A percentile compares a stretch with the other conserved stretches of the same genome.
Evolutionary conservation across 2,888 invertebrate genomes (phyloP).

Genomic region (Mayetiola destructor): DNA sequence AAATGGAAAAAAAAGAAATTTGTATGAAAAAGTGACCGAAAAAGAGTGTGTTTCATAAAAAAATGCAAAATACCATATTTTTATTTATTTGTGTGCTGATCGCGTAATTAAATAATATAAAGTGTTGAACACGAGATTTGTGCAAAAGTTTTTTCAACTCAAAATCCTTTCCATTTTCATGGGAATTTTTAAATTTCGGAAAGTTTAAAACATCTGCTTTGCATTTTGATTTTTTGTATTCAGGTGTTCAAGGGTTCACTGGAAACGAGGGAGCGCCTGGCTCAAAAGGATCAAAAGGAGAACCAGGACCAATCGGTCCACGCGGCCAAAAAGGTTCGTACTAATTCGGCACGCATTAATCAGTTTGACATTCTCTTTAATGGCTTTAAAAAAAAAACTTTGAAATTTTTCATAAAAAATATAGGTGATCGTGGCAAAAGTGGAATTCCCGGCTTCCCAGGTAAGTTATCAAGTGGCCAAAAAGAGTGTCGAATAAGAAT

Average conservation of each 20-base stretch:
- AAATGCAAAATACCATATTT: too few relatives aligned
- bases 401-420: not conserved
- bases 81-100: too few relatives aligned
- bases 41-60: too few relatives aligned
- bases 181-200: too few relatives aligned
- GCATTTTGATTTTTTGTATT: too few relatives aligned
- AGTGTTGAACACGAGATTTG: too few relatives aligned
- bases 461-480: conserved; percentile 28
- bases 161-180: too few relatives aligned
- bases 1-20: too few relatives aligned
- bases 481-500: not conserved
- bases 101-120: too few relatives aligned
- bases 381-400: not conserved
- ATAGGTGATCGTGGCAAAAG: conserved; percentile 61
- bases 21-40: too few relatives aligned
- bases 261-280: conserved; percentile 77
- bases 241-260: conserved; percentile 41
- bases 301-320: conserved; percentile 65
- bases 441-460: conserved; percentile 78
- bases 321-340: conserved; percentile 57
- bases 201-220: too few relatives aligned
- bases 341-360: not conserved
- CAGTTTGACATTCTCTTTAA: not conserved
- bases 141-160: too few relatives aligned
- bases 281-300: conserved; percentile 79